Conservation (phyloP, 2,888 invertebrate genomes). For the Mythimna lalbum region DNA sequence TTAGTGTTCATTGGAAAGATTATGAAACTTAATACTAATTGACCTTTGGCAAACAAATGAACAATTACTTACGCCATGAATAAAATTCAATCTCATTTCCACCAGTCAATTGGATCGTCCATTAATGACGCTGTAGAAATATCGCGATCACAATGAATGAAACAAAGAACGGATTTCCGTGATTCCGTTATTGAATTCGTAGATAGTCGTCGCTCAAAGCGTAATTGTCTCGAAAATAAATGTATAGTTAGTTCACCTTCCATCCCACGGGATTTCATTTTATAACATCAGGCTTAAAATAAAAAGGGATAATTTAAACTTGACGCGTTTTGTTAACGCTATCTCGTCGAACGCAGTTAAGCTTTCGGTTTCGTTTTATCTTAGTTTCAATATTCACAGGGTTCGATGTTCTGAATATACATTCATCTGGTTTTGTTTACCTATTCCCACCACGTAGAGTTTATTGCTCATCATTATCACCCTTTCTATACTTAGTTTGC, state of each 20-base stretch:
- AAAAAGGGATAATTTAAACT: constrained; percentile 43
- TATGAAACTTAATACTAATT: constrained; percentile 4
- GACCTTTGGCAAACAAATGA: constrained; percentile 13
- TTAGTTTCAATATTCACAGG: constrained; percentile 48
- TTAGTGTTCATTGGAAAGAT: not conserved
- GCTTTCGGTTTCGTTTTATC: constrained; percentile 41
- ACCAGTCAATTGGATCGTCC: constrained; percentile 20
- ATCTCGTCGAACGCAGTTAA: constrained; percentile 15
- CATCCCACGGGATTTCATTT: constrained; percentile 18
- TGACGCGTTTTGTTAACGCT: constrained; percentile 29
- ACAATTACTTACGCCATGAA: constrained; percentile 16
- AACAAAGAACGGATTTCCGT: constrained; percentile 48
- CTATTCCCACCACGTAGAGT: constrained; percentile 29
- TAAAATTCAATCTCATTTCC: constrained; percentile 38
- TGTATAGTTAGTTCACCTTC: constrained; percentile 3
- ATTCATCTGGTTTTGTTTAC: constrained; percentile 37
- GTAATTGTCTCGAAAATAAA: constrained; percentile 11
- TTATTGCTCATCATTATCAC: constrained; percentile 25
- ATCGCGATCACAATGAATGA: constrained; percentile 36
- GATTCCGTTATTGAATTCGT: constrained; percentile 40
- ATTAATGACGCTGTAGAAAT: constrained; percentile 33
- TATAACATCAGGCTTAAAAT: constrained; percentile 34
- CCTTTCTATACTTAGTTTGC: constrained; percentile 6
- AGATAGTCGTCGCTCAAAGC: constrained; percentile 19
- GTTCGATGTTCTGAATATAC: constrained; percentile 25